phyloP scores from a whole-genome alignment of 2,888 invertebrate species.

The Camponotus fellah region DNA sequence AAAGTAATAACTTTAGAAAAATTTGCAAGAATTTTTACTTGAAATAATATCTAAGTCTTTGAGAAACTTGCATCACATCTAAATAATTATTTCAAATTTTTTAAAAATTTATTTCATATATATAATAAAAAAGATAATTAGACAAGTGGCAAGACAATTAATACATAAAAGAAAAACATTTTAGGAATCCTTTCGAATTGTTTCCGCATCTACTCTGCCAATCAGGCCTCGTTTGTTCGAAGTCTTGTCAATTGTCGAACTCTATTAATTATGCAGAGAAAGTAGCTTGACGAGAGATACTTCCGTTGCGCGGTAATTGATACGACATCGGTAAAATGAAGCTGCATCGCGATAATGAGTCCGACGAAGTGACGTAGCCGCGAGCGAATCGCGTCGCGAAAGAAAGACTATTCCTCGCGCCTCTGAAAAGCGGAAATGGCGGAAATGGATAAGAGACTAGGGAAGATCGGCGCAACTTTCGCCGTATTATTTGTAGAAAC shows the following conservation, averaged over 20 bases:
- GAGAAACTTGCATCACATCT: background rate
- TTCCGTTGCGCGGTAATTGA: conserved; percentile 64
- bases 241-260: conserved; percentile 27
- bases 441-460: conserved; percentile 4
- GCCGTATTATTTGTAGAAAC: conserved; percentile 41
- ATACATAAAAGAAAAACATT: background rate
- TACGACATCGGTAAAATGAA: conserved; percentile 53
- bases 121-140: background rate
- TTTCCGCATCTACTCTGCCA: background rate
- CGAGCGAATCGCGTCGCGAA: background rate
- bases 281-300: conserved; percentile 53
- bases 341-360: conserved; percentile 23
- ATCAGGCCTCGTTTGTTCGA: background rate
- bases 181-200: background rate
- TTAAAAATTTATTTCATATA: background rate
- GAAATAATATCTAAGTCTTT: background rate
- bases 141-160: background rate
- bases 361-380: background rate
- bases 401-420: conserved; percentile 5
- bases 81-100: background rate
- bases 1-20: background rate
- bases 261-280: conserved; percentile 63
- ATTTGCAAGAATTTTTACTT: background rate
- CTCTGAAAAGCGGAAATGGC: background rate
- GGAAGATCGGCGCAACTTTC: conserved; percentile 36